Evolutionary conservation across 2,113 vertebrate genomes (phyloP), one percentile per base, ranked within the genome.

Genomic region (Tor tambroides): DNA sequence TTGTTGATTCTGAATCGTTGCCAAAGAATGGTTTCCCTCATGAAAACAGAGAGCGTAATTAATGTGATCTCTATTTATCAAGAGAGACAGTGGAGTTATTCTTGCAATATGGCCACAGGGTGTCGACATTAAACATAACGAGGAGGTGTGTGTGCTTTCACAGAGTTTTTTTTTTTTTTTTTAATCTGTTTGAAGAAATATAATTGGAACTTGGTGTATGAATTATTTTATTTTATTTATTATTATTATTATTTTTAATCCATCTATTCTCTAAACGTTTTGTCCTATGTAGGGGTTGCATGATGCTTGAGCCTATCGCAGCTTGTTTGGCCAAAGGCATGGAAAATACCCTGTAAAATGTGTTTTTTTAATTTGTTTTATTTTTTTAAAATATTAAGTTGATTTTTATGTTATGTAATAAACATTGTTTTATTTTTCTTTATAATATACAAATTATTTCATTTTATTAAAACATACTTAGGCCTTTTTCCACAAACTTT

Each of bases 51-150:
- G 30, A 80, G n/a, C 15, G 78, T 86, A 28, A n/a, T 67, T 72
- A n/a, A 69, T 85, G 72, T 83, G 71, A 59, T 67, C 15, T 14
- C 1, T 65, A 4, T 67, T 51, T 85, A 75, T 80, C 65, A 74
- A 12, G 87, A 80, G 49, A 74, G 30, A 80, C 51, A 38, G 79
- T 51, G 21, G 19, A 26, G 43, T 51, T 83, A 80, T 51, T 76
- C 61, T 67, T 83, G 72, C 76, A 38, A 38, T 71, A 86, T 82
- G 80, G 77, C 89, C 80, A 82, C 80, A 83, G 84, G 80, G 87
- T 91, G 83, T 88, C 59, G 69, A 71, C 81, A 74, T 84, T 77
- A 65, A 51, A 30, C 82, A n/a, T 35, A 54, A 38, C 32, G 35
- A 69, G 26, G 17, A 46, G 28, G 38, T 23, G 4, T 65, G 6